Evolutionary conservation across 2,888 invertebrate species (phyloP), one percentile per base, ranked within the genome.

Genomic region (Parascotia fuliginaria): DNA sequence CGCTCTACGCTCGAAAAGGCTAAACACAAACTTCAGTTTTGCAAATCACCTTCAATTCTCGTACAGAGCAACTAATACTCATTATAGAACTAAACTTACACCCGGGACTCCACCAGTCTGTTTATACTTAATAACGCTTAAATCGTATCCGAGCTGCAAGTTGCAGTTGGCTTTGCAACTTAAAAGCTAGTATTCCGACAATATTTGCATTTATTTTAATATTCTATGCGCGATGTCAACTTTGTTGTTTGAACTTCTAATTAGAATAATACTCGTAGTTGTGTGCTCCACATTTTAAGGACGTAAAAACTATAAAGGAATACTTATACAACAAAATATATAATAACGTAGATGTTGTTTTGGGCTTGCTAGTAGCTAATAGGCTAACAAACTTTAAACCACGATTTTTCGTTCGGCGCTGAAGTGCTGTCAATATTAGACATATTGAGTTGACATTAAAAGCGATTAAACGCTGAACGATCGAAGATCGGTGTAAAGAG

Each of bases 71-170:
- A 33, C 38, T 33, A 34, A 38, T 33, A 27, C 42, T 49, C 38
- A 58, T 58, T 55, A 58, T 45, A 45, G 39, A 45, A 36, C 4
- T 33, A 41, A 57, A 64, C 47, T 63, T 55, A 43, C 22, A 27
- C 37, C 11, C 15, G 13, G 31, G 42, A 45, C 40, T 49, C 36
- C 16, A 37, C 42, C 19, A 28, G 52, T 45, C 57, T 63, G 53
- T 59, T 59, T 48, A 50, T 60, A 54, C 53, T 51, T 59, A 65
- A 56, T 60, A 64, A 49, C 47, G 51, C 39, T 54, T 60, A 51
- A 54, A 56, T 55, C 62, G 53, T 57, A 51, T 51, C 27, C 14
- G 11, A 11, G 27, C 47, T 42, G 27, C n/a, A n/a, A n/a, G n/a
- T n/a, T n/a, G n/a, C 48, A 24, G 32, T 42, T 42, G 27, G 32